A percentile compares a stretch with the other conserved stretches of the same genome.
Conservation (phyloP, 2,113 vertebrate genomes). For the Rallus limicola region DNA sequence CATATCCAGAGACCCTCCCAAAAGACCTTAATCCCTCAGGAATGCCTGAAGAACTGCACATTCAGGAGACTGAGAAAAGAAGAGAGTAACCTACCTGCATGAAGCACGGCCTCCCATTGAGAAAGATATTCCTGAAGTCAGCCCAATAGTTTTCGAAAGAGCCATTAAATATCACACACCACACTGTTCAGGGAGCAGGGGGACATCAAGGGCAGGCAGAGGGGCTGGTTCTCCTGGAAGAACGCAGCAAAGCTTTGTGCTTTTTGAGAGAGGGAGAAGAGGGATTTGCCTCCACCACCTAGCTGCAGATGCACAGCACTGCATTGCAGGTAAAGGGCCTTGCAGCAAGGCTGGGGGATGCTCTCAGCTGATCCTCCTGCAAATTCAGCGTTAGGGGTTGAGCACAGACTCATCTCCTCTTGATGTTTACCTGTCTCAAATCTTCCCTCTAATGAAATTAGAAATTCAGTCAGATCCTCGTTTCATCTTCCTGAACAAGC, state of each 20-base stretch:
- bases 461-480: neutral
- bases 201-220: conserved; percentile 16
- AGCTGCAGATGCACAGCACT: conserved; percentile 82
- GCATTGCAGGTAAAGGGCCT: conserved; percentile 88
- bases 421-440: neutral
- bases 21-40: neutral
- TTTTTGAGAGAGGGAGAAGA: conserved; percentile 27
- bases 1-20: neutral
- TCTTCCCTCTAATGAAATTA: conserved; percentile 2
- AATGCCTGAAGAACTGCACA: neutral
- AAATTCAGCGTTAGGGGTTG: conserved; percentile 5
- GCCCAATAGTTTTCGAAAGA: conserved; percentile 69
- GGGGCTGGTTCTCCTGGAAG: neutral
- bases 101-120: conserved; percentile 89
- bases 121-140: conserved; percentile 42
- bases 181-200: neutral
- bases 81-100: conserved; percentile 79
- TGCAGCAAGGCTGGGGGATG: conserved; percentile 39
- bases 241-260: conserved; percentile 54
- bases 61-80: neutral
- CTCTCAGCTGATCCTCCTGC: conserved; percentile 44
- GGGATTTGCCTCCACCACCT: conserved; percentile 71
- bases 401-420: neutral
- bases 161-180: conserved; percentile 61
- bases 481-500: conserved; percentile 30